Conservation (phyloP, 2,797 vertebrate species). For the Pogonophryne albipinna region DNA sequence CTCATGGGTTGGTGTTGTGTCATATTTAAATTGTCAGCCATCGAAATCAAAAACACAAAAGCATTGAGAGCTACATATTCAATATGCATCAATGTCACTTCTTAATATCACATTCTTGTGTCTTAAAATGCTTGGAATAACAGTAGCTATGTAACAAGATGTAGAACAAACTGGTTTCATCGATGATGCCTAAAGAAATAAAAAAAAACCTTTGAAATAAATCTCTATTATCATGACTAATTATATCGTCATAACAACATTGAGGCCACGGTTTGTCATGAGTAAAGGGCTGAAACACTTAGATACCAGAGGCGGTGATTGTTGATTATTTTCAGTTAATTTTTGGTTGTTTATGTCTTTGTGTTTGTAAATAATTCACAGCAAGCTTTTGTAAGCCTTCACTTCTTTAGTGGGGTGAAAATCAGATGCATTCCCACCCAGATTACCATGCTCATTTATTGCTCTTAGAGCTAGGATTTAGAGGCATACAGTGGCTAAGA, state of each 20-base stretch:
- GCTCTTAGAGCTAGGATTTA: slow-evolving; percentile 79
- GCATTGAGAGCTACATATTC: slow-evolving; percentile 12
- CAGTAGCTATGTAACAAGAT: slow-evolving; percentile 11
- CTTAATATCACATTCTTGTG: slow-evolving; percentile 14
- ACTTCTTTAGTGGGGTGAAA: slow-evolving; percentile 62
- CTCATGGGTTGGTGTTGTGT: slow-evolving; percentile 25
- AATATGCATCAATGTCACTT: slow-evolving; percentile 16
- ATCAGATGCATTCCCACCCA: slow-evolving; percentile 74
- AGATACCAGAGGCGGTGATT: slow-evolving; percentile 10
- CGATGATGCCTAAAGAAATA: slow-evolving; percentile 1
- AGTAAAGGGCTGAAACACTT: background rate
- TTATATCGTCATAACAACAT: slow-evolving; percentile 12
- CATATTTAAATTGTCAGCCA: slow-evolving; percentile 56
- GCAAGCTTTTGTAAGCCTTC: slow-evolving; percentile 48
- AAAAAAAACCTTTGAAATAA: slow-evolving; percentile 11
- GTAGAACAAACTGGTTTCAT: slow-evolving; percentile 4
- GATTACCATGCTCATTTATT: slow-evolving; percentile 81
- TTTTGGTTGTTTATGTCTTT: slow-evolving; percentile 37
- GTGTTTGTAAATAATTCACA: slow-evolving; percentile 52
- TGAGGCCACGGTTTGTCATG: slow-evolving; percentile 10
- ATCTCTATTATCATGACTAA: slow-evolving; percentile 33
- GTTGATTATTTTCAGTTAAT: slow-evolving; percentile 34
- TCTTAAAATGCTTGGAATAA: slow-evolving; percentile 14
- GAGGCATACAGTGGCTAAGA: slow-evolving; percentile 81
- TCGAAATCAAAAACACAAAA: slow-evolving; percentile 33